phyloP scores from a whole-genome alignment of 2,797 vertebrate species.

The Cossypha heuglini region DNA sequence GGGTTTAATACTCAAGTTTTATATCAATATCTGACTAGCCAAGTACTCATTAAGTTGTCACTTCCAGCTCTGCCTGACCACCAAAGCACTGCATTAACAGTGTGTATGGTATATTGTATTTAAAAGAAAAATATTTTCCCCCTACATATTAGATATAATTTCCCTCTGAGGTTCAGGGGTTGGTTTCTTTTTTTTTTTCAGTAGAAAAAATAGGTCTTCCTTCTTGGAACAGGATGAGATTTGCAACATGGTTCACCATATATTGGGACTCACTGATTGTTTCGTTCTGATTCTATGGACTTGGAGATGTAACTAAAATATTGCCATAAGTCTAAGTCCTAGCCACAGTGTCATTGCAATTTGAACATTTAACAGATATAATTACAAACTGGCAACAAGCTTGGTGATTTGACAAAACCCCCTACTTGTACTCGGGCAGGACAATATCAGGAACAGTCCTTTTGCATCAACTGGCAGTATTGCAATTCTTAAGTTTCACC shows the following conservation, averaged over 20 bases:
- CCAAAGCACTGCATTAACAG: neutral
- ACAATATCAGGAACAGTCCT: neutral
- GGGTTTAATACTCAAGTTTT: neutral
- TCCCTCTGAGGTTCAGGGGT: neutral
- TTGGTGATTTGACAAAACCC: neutral
- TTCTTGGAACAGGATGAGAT: neutral
- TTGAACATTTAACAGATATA: constrained; percentile 27
- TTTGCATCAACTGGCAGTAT: neutral
- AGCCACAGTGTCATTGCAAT: neutral
- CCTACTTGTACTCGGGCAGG: neutral
- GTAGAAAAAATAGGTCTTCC: neutral
- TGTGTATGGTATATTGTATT: neutral
- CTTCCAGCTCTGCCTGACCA: neutral
- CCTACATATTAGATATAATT: neutral
- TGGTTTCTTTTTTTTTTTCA: neutral
- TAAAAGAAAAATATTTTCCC: neutral
- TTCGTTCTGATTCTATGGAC: neutral
- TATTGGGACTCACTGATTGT: neutral
- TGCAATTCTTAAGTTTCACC: neutral
- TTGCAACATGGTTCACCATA: neutral
- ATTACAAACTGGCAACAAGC: neutral
- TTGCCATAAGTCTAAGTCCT: neutral
- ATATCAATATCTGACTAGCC: neutral
- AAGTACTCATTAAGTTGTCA: neutral
- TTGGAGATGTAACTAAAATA: neutral